Base-by-base conservation (phyloP, 53 echinoderm and acorn worm species). In the Antedon mediterranea region DNA sequence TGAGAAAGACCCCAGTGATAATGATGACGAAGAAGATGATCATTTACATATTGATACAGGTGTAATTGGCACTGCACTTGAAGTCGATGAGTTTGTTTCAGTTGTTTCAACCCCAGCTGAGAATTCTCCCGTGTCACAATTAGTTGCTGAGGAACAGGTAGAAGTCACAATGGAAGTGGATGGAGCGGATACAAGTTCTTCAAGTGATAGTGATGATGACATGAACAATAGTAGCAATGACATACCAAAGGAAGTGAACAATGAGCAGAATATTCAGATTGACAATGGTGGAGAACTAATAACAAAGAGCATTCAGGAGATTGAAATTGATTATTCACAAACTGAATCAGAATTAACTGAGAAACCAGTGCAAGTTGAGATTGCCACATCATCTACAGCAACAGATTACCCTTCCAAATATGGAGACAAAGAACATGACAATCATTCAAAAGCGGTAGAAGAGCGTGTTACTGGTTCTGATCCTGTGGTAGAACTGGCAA, bases 81-180 rank as follows among this genome's bases (percentile, higher is more conserved):
- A 82, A 28, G 28, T 74, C 9, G 88, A 88, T 28, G 88, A 88
- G 77, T 81, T 88, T 32, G 81, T 88, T 34, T 88, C 88, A 28
- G 88, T 88, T 15, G 83, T 83, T 29, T 88, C 88, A 2, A 88
- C 88, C 27, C 88, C 88, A 34, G 81, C 34, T n/a, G 71, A 81
- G 5, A 81, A 81, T 43, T 81, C 81, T 30, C 81, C 81, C 15
- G 75, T 5, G 26, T 9, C 76, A 32, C 26, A 33, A 29, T 27
- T 28, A 7, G 34, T 33, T 33, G 76, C 23, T 33, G 76, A 76
- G 28, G 57, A 11, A 57, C 57, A 8, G 23, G 11, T 18, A 2
- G 32, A 73, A 8, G 34, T 76, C 26, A 0, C 76, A 76, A 79
- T 71, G 31, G 79, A 71, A 71, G 79, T 79, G 33, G 79, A 28